Conservation (phyloP, 2,888 invertebrate genomes). For the Philereme vetulata region DNA sequence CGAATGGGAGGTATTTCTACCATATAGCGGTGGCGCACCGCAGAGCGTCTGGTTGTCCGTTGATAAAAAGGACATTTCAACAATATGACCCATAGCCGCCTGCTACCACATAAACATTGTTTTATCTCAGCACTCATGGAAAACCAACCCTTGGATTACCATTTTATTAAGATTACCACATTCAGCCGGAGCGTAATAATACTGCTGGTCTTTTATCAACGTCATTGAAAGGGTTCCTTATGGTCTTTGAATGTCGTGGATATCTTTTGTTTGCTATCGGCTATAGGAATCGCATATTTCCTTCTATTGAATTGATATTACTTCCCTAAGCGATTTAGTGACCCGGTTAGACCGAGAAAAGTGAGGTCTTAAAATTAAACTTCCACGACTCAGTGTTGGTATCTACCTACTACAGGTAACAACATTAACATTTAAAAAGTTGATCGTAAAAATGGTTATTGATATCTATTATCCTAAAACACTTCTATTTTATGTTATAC, state of each 20-base stretch:
- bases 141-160: slow-evolving; percentile 17
- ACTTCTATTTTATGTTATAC: no score
- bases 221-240: slow-evolving; percentile 8
- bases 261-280: slow-evolving; percentile 14
- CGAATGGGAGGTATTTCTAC: no score
- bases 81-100: neutral
- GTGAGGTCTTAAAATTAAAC: no score
- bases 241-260: slow-evolving; percentile 3
- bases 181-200: slow-evolving; percentile 22
- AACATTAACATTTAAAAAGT: no score
- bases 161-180: slow-evolving; percentile 25
- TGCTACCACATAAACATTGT: slow-evolving; percentile 6
- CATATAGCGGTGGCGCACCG: no score
- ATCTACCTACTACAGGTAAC: no score
- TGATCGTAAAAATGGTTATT: no score
- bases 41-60: no score
- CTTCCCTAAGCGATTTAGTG: neutral
- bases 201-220: slow-evolving; percentile 18
- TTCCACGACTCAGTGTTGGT: no score
- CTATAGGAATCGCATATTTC: neutral
- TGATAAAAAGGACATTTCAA: no score
- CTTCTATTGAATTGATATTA: slow-evolving; percentile 8
- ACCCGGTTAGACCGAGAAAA: neutral
- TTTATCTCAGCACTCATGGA: slow-evolving; percentile 13
- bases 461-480: no score